Percentiles rank a stretch among this genome's conserved stretches.
Conservation (phyloP, 2,797 vertebrate genomes). For the Poecilia gillii region DNA sequence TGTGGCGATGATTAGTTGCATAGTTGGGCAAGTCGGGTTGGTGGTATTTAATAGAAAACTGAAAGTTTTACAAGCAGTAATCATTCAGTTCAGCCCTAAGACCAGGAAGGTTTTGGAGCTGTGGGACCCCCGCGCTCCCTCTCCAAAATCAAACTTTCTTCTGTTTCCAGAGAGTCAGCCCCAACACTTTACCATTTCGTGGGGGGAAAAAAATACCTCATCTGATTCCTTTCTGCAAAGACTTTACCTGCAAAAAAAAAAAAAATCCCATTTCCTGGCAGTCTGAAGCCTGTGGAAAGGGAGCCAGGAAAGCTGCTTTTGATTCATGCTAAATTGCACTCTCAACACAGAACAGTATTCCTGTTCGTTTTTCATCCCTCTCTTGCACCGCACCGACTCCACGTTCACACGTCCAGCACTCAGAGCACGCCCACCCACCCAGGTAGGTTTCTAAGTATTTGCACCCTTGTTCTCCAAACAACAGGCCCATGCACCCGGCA, state of each 20-base stretch:
- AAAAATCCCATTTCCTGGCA: conserved; percentile 81
- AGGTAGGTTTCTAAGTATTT: conserved; percentile 40
- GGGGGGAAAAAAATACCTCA: conserved; percentile 78
- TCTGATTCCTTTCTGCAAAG: conserved; percentile 80
- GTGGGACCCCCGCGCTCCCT: conserved; percentile 58
- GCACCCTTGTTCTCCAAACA: conserved; percentile 39
- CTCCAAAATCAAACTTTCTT: conserved; percentile 66
- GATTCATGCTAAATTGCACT: conserved; percentile 81
- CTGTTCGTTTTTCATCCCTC: conserved; percentile 70
- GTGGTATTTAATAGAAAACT: conserved; percentile 72
- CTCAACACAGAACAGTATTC: conserved; percentile 76
- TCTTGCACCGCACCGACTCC: conserved; percentile 67
- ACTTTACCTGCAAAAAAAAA: conserved; percentile 79
- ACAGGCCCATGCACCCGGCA: conserved; percentile 25
- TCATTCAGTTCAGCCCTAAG: conserved; percentile 67
- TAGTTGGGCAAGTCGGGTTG: conserved; percentile 59
- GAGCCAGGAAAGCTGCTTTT: conserved; percentile 83
- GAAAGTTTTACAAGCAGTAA: conserved; percentile 73
- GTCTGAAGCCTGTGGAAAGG: conserved; percentile 52
- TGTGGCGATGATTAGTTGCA: conserved; percentile 68
- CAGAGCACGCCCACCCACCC: conserved; percentile 24
- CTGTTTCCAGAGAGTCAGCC: conserved; percentile 69
- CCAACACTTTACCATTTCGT: conserved; percentile 72
- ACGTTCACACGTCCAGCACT: conserved; percentile 43
- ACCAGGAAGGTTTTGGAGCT: conserved; percentile 58